These are phyloP conservation scores for Prionace glauca DNA, from an alignment of 2,797 vertebrate species.

Conservation along the genomic window DNA sequence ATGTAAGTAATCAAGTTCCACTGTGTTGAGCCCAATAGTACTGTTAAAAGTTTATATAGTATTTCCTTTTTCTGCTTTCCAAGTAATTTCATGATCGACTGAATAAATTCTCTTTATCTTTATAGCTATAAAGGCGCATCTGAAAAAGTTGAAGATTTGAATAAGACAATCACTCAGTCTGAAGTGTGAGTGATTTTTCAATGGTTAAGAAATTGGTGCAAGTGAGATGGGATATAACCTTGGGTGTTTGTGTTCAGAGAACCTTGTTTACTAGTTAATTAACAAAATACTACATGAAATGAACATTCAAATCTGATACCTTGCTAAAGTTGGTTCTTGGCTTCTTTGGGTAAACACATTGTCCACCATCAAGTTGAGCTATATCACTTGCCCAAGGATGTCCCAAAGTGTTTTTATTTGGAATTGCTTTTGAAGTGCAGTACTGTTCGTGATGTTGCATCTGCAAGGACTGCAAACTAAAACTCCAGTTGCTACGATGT, in stretches of 20 bases:
- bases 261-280: neutral
- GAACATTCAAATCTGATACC: neutral
- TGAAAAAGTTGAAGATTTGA: constrained; percentile 79
- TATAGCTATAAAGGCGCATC: constrained; percentile 76
- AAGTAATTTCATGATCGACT: constrained; percentile 17
- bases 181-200: constrained; percentile 71
- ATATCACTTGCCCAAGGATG: neutral
- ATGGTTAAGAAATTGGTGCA: constrained; percentile 22
- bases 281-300: neutral
- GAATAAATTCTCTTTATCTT: constrained; percentile 55
- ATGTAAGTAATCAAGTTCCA: neutral
- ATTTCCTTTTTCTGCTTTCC: neutral
- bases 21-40: neutral
- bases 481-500: neutral
- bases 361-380: neutral
- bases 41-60: neutral
- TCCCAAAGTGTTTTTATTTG: neutral
- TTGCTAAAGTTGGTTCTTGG: neutral
- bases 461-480: neutral
- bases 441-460: neutral
- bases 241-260: neutral
- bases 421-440: neutral
- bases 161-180: constrained; percentile 72
- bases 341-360: neutral
- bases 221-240: neutral